Evolutionary conservation across 2,888 invertebrate species (phyloP), one percentile per base, ranked within the genome.

Genomic region (Cacoxenus indagator): DNA sequence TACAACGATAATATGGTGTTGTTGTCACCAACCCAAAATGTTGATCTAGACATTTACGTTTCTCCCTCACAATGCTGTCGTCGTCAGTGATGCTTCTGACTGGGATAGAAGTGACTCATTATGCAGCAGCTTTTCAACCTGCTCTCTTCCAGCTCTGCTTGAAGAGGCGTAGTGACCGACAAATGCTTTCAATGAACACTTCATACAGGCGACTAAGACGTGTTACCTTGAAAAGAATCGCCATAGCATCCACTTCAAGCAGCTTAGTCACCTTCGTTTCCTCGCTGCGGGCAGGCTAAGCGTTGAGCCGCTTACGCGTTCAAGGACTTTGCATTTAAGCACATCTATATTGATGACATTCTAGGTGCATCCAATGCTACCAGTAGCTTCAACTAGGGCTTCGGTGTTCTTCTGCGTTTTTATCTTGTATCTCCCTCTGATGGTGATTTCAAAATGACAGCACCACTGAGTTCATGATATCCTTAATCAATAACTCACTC

Each of bases 1-100:
- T 91, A 79, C 92, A 90, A 67, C 94, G 91, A 85, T 97, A 95
- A 69, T 92, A 89, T 0, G 97, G 97, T 73, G 90, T 90, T 69
- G 90, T 91, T 62, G 90, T 85, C 0, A 92, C 91, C 72, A 97
- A 87, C 46, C 92, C 91, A 73, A 96, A 90, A 74, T 92, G 90
- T 73, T 91, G 89, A 84, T 97, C 97, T 6, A 96, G 88, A 66
- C 89, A 87, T 81, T 91, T 90, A 59, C 96, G 90, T 62, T 86
- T 84, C 22, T 87, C 84, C 67, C 84, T 84, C 90, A 90, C 90
- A 93, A 93, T 91, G 85, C 93, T 90, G 74, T 91, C 90, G 73
- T 92, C 91, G 82, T 95, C 94, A 4, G 91, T 88, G 61, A 91
- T 89, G 68, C 90, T 91, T 78, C 73, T 91, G 91, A 72, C 76